Evolutionary conservation across 2,113 vertebrate genomes (phyloP).

Genomic region (Hippocampus barbouri): DNA sequence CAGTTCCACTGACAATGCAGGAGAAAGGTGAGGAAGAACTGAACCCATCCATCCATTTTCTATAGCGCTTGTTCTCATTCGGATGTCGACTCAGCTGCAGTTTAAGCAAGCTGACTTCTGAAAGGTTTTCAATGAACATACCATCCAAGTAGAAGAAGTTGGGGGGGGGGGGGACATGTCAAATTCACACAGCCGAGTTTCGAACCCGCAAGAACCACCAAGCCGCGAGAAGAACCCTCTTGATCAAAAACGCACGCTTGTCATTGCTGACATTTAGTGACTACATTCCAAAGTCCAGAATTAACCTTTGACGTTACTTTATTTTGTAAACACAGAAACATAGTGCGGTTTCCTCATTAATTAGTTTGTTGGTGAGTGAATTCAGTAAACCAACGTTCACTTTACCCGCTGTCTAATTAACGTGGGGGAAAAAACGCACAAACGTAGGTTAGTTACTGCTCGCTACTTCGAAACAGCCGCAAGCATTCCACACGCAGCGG

Average conservation of each 20-base stretch:
- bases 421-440: background rate
- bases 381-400: background rate
- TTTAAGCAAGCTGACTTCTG: no score
- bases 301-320: background rate
- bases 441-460: background rate
- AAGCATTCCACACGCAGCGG: constrained; percentile 1
- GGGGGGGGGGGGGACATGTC: background rate
- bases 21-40: constrained; percentile 7
- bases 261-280: background rate
- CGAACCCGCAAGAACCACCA: background rate
- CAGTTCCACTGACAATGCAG: background rate
- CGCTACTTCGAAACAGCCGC: constrained; percentile 34
- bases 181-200: background rate
- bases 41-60: background rate
- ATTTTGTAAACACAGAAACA: background rate
- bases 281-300: background rate
- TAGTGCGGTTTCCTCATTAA: background rate
- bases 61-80: background rate
- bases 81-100: background rate
- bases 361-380: background rate
- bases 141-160: no score
- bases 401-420: background rate
- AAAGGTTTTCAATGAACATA: background rate
- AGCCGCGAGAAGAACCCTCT: background rate
- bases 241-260: background rate